These are phyloP conservation scores for Caretta caretta DNA, from an alignment of 2,113 vertebrate genomes.

Conservation along the genomic window DNA sequence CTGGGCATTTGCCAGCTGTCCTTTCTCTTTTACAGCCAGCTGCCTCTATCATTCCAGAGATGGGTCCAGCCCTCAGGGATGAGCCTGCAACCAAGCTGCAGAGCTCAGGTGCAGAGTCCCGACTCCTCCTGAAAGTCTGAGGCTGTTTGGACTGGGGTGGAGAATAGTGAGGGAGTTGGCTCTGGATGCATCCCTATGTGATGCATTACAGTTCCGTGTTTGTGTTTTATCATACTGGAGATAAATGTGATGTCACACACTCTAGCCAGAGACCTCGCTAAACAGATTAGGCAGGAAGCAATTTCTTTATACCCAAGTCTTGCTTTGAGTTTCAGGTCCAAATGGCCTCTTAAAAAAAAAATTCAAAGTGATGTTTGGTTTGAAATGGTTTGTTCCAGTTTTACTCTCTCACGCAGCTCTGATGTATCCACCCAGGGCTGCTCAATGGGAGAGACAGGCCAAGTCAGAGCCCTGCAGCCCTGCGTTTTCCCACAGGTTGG, in stretches of 20 bases:
- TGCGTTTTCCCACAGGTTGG: not conserved
- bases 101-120: fast-evolving
- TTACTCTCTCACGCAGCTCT: not conserved
- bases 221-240: not conserved
- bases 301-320: not conserved
- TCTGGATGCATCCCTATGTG: not conserved
- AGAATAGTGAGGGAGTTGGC: not conserved
- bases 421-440: not conserved
- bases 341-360: not conserved
- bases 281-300: not conserved
- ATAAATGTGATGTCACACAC: not conserved
- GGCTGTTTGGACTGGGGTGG: not conserved
- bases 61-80: not conserved
- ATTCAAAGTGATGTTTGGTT: not conserved
- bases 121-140: not conserved
- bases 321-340: not conserved
- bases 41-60: fast-evolving
- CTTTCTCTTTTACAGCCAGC: not conserved
- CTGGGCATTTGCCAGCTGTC: not conserved
- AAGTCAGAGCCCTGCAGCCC: not conserved
- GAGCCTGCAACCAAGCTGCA: fast-evolving
- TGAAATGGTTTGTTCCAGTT: not conserved
- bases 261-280: not conserved
- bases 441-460: not conserved
- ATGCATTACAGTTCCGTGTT: not conserved